Evolutionary conservation across 2,797 vertebrate genomes (phyloP), one percentile per base, ranked within the genome.

Genomic region (Acrossocheilus wenchowensis): DNA sequence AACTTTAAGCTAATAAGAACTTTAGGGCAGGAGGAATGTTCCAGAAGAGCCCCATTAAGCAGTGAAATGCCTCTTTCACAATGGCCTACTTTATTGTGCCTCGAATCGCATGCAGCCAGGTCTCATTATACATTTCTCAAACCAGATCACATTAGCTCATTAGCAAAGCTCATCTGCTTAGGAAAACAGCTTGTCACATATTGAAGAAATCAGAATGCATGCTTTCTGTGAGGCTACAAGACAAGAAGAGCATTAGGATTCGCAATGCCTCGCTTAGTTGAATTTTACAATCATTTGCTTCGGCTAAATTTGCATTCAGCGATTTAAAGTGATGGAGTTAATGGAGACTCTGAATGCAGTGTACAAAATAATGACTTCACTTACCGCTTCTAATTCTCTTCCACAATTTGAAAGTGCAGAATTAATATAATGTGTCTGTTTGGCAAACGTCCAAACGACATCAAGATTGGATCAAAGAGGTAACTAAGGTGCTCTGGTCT

Each of bases 91-190:
- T 50, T 50, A 34, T 21, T 34, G 34, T 7, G 23, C 26, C 26
- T 54, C 43, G 43, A 68, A 86, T 50, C 8, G 23, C 66, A 48
- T 72, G 10, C 43, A 82, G 79, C 74, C 84, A 79, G 80, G 41
- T 82, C 72, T 78, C 87, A 82, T 88, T 88, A 71, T 72, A 69
- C 50, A 34, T 62, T 78, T 72, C 57, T 52, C 43, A 85, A 64
- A 15, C 54, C 36, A 69, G 81, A 88, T 86, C 80, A 1, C 74
- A 88, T 81, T 83, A 81, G 64, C 45, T 73, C 68, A 82, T 90
- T 86, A 85, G 68, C 26, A 83, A 86, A 83, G 75, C 84, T 83
- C 66, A 86, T 86, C 79, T 79, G 30, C 64, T 81, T n/a, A 60
- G 39, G 66, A 52, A 78, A 82, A 86, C 81, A 78, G 69, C 73